A percentile compares a stretch with the other conserved stretches of the same genome.
Evolutionary conservation across 2,113 vertebrate genomes (phyloP).

Genomic region (Chaenocephalus aceratus): DNA sequence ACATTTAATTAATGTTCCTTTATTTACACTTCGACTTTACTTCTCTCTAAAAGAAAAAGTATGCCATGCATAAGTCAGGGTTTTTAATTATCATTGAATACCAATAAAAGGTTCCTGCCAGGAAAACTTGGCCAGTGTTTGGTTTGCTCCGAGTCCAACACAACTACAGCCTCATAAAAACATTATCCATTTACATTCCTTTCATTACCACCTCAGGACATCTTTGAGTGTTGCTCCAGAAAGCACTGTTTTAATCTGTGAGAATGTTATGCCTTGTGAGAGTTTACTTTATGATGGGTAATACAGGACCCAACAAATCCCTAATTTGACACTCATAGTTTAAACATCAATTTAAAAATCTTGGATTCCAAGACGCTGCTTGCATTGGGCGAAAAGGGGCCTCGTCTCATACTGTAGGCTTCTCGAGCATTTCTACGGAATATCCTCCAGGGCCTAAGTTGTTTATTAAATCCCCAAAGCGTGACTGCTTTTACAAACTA

Average conservation of each 20-base stretch:
- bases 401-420: conserved; percentile 20
- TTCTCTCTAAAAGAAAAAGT: conserved; percentile 83
- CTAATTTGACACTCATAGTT: conserved; percentile 21
- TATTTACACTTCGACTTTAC: conserved; percentile 78
- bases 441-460: conserved; percentile 58
- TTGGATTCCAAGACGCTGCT: conserved; percentile 13
- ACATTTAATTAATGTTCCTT: conserved; percentile 89
- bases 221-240: conserved; percentile 33
- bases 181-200: conserved; percentile 67
- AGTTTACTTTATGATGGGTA: conserved; percentile 18
- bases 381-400: conserved; percentile 4
- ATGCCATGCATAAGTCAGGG: conserved; percentile 80
- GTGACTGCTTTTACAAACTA: conserved; percentile 65
- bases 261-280: conserved; percentile 6
- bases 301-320: conserved; percentile 14
- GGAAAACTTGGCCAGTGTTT: conserved; percentile 63
- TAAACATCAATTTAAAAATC: conserved; percentile 3
- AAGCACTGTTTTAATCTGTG: conserved; percentile 26
- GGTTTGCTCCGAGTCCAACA: conserved; percentile 55
- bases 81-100: conserved; percentile 77
- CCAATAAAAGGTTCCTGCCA: conserved; percentile 68
- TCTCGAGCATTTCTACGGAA: conserved; percentile 29
- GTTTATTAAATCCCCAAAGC: conserved; percentile 69
- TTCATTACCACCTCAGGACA: conserved; percentile 61
- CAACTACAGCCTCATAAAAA: conserved; percentile 67